Evolutionary conservation across 2,113 vertebrate species (phyloP), one percentile per base, ranked within the genome.

Genomic region (Embiotoca jacksoni): DNA sequence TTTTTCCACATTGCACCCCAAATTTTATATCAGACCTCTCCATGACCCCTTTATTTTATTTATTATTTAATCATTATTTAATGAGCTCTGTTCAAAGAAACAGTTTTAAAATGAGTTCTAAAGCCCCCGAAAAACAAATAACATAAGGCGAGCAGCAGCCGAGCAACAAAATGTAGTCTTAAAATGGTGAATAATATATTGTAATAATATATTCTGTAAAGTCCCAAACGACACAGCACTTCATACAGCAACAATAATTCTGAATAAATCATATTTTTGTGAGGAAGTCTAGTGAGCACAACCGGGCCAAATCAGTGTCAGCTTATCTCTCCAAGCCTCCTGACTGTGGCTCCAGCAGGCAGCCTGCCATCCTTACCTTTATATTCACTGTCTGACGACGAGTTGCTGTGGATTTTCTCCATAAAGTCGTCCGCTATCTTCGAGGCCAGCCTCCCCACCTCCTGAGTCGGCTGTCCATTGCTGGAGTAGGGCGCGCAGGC

Each of bases 401-500:
- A 95, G 72, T 95, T 96, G 91, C 97, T 98, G 93, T 95, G 95
- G 83, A 89, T 96, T 90, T 98, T 99, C 77, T 99, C 98, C 85
- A 97, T 95, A 86, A 97, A 98, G 87, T 98, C 97, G 80, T 98
- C 97, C 4, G 94, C 94, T 2, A 96, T 92, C 78, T 99, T 99
- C 47, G 95, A 89, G 15, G 92, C 92, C 73, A 97, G 93, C 76
- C 97, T 95, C 69, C 96, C 96, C 5, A 94, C 89, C 92, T 98
- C 97, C 55, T 96, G 96, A 8, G 95, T 94, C 30, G 97, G 94
- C 32, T 96, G 96, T 46, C 96, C 97, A 86, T 97, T 96, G 88
- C 97, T 99, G 59, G 97, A 99, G 79, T 99, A 99, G 15, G 98
- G 98, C 0, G 98, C 98, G 72, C 98, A 99, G 83, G 98, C 97